phyloP scores from a whole-genome alignment of 2,888 invertebrate genomes.

The Perizoma flavofasciatum region DNA sequence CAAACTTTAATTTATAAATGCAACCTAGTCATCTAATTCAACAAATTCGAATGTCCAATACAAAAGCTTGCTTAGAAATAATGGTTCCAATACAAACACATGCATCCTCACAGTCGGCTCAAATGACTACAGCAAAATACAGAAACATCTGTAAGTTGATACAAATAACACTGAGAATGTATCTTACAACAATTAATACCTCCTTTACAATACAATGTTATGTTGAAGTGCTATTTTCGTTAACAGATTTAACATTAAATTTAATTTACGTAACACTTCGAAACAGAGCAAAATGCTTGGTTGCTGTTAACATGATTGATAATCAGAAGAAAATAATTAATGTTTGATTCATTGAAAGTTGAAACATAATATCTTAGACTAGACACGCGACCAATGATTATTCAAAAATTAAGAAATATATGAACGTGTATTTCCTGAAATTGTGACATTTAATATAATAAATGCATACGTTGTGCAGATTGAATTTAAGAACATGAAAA shows the following conservation, averaged over 20 bases:
- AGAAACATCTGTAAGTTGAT: conserved; percentile 34
- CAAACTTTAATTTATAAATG: conserved; percentile 56
- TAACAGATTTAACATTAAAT: conserved; percentile 9
- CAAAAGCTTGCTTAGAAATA: conserved; percentile 65
- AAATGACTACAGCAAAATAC: conserved; percentile 16
- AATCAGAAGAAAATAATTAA: no score
- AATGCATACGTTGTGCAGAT: conserved; percentile 70
- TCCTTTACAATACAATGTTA: conserved; percentile 47
- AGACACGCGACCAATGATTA: conserved; percentile 10
- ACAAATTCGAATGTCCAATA: conserved; percentile 56
- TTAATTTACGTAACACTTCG: no score
- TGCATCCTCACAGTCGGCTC: conserved; percentile 25
- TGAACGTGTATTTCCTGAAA: conserved; percentile 32
- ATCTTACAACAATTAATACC: conserved; percentile 61
- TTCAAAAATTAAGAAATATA: conserved; percentile 12
- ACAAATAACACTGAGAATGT: conserved; percentile 51
- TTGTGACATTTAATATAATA: conserved; percentile 56
- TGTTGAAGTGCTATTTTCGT: conserved; percentile 34
- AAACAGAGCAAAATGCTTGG: no score
- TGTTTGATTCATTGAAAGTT: no score
- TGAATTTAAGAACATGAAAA: conserved; percentile 51
- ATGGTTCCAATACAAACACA: conserved; percentile 37
- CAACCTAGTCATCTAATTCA: conserved; percentile 61
- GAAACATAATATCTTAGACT: conserved; percentile 12
- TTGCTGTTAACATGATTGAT: no score